phyloP scores from a whole-genome alignment of 2,888 invertebrate species.

The Mycalesis mineus region DNA sequence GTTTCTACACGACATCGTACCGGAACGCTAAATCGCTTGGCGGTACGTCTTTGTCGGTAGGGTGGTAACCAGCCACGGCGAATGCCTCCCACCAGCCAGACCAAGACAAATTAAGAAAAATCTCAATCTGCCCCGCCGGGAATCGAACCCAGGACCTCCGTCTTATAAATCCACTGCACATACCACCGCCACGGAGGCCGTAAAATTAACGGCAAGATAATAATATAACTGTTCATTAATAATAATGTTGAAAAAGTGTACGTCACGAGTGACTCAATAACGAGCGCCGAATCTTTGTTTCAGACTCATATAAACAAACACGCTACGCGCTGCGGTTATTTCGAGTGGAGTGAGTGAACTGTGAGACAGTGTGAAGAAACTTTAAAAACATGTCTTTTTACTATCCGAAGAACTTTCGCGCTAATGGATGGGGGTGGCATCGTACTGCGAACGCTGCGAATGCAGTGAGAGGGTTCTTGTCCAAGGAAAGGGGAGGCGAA shows the following conservation, averaged over 20 bases:
- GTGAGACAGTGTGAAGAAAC: slow-evolving; percentile 13
- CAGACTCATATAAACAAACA: slow-evolving; percentile 22
- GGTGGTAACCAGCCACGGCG: no score
- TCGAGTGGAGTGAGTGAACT: slow-evolving; percentile 27
- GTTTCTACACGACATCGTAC: no score
- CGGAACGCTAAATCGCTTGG: no score
- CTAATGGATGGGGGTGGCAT: slow-evolving; percentile 74
- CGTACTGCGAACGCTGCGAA: slow-evolving; percentile 48
- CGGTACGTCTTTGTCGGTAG: no score
- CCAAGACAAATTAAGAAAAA: no score
- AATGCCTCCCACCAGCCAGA: no score
- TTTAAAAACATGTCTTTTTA: slow-evolving; percentile 41
- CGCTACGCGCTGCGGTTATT: slow-evolving; percentile 8
- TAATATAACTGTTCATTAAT: background rate
- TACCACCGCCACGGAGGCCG: no score
- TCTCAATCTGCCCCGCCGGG: no score
- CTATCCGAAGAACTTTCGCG: slow-evolving; percentile 70
- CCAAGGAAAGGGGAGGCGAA: slow-evolving; percentile 53
- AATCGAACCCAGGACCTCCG: no score
- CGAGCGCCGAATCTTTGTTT: slow-evolving; percentile 18
- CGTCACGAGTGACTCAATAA: slow-evolving; percentile 20
- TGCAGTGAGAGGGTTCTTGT: slow-evolving; percentile 61
- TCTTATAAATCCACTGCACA: no score
- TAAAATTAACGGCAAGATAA: no score
- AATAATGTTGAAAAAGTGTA: background rate